Percentiles rank a stretch among this genome's conserved stretches.
Conservation (phyloP, 1,140 invertebrate genomes). For the Bombus vancouverensis region DNA sequence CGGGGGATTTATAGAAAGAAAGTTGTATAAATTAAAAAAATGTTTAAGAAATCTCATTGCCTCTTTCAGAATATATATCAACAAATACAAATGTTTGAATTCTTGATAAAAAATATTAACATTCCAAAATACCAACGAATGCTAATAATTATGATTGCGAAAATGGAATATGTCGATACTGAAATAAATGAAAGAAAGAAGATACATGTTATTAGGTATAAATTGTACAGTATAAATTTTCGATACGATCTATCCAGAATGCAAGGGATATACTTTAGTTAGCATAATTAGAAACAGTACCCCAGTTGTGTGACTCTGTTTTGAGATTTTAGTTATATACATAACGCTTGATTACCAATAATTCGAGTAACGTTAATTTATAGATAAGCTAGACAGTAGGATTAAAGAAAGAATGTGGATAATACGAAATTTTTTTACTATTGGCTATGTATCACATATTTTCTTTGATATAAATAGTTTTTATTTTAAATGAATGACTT, state of each 20-base stretch:
- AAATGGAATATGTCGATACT: not conserved
- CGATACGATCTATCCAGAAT: not conserved
- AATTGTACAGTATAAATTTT: constrained; percentile 25
- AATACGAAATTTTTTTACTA: constrained; percentile 34
- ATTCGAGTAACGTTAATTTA: constrained; percentile 48
- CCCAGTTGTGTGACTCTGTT: constrained; percentile 24
- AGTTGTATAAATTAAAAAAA: not conserved
- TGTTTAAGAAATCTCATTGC: not conserved
- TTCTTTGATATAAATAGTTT: constrained; percentile 11
- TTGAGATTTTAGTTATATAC: constrained; percentile 13
- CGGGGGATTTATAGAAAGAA: not conserved
- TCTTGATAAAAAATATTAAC: not conserved
- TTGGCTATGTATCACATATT: constrained; percentile 6
- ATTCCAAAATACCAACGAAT: constrained; percentile 3
- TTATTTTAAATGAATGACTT: constrained; percentile 5
- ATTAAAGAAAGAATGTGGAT: constrained; percentile 30
- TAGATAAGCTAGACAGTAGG: constrained; percentile 40
- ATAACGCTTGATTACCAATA: constrained; percentile 13
- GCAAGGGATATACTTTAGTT: constrained; percentile 12
- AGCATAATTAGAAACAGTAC: not conserved
- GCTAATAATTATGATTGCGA: not conserved
- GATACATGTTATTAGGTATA: not conserved
- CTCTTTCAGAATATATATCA: not conserved
- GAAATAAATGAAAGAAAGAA: not conserved
- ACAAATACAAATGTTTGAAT: not conserved